phyloP scores from a whole-genome alignment of 2,797 vertebrate species.

The Onychomys leucogaster region DNA sequence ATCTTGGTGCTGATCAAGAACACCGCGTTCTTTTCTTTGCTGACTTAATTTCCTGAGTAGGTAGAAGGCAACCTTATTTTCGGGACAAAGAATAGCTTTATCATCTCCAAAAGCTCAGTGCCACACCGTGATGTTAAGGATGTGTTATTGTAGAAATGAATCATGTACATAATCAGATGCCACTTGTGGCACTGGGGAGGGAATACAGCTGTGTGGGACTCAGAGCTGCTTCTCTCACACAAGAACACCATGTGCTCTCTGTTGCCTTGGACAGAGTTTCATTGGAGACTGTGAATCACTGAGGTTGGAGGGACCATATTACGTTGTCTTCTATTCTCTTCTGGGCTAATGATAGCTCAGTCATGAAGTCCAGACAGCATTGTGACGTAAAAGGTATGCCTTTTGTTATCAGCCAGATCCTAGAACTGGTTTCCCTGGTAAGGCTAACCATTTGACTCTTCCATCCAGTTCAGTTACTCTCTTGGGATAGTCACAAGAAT shows the following conservation, averaged over 20 bases:
- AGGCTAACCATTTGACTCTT: neutral
- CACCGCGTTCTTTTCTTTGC: neutral
- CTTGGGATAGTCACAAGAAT: neutral
- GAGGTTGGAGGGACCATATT: neutral
- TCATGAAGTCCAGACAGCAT: neutral
- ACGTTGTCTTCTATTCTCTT: neutral
- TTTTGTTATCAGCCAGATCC: neutral
- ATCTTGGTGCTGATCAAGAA: slow-evolving; percentile 23
- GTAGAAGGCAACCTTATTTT: slow-evolving; percentile 52
- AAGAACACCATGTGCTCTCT: slow-evolving; percentile 65
- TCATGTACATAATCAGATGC: slow-evolving; percentile 57
- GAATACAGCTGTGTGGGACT: slow-evolving; percentile 39
- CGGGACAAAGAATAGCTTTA: slow-evolving; percentile 45
- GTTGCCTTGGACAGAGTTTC: slow-evolving; percentile 55
- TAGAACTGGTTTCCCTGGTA: neutral
- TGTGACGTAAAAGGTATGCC: neutral
- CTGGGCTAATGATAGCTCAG: neutral
- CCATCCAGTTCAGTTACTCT: neutral
- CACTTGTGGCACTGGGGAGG: neutral
- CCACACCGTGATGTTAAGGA: neutral
- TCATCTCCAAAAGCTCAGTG: neutral
- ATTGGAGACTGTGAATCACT: slow-evolving; percentile 34
- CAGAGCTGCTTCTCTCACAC: slow-evolving; percentile 14
- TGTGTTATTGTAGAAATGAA: slow-evolving; percentile 61
- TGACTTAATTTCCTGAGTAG: slow-evolving; percentile 55